Evolutionary conservation across 2,113 vertebrate species (phyloP), one percentile per base, ranked within the genome.

Genomic region (Leuciscus idus): DNA sequence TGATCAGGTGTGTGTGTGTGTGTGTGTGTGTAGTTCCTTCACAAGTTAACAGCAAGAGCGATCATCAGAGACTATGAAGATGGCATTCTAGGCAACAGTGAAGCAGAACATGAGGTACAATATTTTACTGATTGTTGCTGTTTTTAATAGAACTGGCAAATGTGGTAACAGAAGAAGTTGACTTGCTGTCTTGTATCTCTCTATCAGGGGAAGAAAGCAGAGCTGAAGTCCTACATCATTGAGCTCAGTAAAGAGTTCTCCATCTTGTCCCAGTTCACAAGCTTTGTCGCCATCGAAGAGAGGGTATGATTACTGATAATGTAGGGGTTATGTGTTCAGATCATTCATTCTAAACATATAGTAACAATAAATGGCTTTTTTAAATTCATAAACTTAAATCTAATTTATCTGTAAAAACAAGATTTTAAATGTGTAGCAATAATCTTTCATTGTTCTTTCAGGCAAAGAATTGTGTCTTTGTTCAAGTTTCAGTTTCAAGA

Each of bases 281-380:
- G 96, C 91, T 98, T 98, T 62, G 92, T 98, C 83, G 97, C 96
- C 33, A 89, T 97, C 72, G 97, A 98, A 92, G 95, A 97, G 91
- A 94, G 96, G 95, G 97, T 97, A 91, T 48, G 95, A 94, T 15
- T 52, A 28, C 52, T 66, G 7, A 1, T 83, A 23, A 73, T 61
- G 33, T 9, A 30, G 36, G 36, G 72, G 13, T 79, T 23, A 6
- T 36, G 11, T 43, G 52, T 11, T 57, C 39, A 77, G 17, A 9
- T 26, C 19, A 61, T n/a, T 46, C 12, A 61, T 61, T 8, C 61
- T 30, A 21, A 64, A 66, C 7, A 6, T 28, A 50, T 12, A 4
- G n/a, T 9, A 26, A 70, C 66, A 70, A 21, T 70, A 26, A 15
- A 48, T 48, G 11, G 4, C 9, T 46, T 46, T 46, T 46, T 46